These are phyloP conservation scores for Craterocephalus amniculus DNA, from an alignment of 2,797 vertebrate species.

Conservation along the genomic window DNA sequence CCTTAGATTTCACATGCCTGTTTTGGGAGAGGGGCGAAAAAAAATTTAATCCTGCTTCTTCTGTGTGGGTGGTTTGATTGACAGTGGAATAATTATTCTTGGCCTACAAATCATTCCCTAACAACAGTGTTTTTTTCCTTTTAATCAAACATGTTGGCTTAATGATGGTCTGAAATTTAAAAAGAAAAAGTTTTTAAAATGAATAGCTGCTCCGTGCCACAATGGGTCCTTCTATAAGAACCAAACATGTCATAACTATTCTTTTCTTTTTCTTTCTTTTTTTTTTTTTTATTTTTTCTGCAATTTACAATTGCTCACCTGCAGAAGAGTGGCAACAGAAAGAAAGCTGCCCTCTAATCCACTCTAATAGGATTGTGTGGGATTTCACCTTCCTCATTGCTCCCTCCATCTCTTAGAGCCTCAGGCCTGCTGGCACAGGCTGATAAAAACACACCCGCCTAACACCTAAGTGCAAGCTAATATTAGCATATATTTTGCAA, in stretches of 20 bases:
- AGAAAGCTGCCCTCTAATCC: slow-evolving; percentile 81
- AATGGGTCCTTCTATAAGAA: slow-evolving; percentile 51
- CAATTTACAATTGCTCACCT: slow-evolving; percentile 80
- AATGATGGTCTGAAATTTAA: slow-evolving; percentile 38
- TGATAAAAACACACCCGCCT: slow-evolving; percentile 81
- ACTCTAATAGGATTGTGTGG: slow-evolving; percentile 87
- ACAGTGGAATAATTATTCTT: slow-evolving; percentile 47
- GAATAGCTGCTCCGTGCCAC: slow-evolving; percentile 49
- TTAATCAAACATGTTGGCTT: slow-evolving; percentile 36
- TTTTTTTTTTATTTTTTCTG: slow-evolving; percentile 53
- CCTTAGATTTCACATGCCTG: slow-evolving; percentile 55
- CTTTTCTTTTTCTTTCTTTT: slow-evolving; percentile 18
- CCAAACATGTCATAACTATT: slow-evolving; percentile 60
- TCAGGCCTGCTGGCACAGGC: slow-evolving; percentile 78
- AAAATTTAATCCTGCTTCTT: slow-evolving; percentile 6
- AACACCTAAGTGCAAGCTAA: slow-evolving; percentile 78
- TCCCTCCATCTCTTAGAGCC: slow-evolving; percentile 75
- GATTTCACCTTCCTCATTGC: slow-evolving; percentile 83
- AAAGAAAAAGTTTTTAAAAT: slow-evolving; percentile 36
- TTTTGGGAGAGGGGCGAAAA: slow-evolving; percentile 24
- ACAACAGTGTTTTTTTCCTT: slow-evolving; percentile 17
- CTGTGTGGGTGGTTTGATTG: slow-evolving; percentile 53
- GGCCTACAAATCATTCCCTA: slow-evolving; percentile 38
- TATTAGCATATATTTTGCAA: slow-evolving; percentile 76
- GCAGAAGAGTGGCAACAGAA: slow-evolving; percentile 75